phyloP scores from a whole-genome alignment of 2,888 invertebrate genomes.

The Meta bourneti region DNA sequence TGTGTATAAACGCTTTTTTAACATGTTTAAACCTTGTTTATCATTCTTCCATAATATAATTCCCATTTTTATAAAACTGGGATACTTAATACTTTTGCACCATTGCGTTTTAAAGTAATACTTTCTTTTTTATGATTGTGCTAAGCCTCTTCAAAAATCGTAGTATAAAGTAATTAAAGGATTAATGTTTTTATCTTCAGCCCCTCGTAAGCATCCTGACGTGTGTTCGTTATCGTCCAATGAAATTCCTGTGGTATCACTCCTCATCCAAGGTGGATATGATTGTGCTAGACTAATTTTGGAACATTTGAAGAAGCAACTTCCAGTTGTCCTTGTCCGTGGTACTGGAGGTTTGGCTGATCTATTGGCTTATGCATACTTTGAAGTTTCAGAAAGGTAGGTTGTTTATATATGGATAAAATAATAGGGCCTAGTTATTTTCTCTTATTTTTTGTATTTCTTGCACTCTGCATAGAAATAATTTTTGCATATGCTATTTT shows the following conservation, averaged over 20 bases:
- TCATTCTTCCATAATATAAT: too few species aligned
- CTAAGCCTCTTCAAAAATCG: too few species aligned
- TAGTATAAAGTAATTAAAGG: too few species aligned
- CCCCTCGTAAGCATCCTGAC: slow-evolving; percentile 62
- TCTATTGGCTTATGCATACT: slow-evolving; percentile 80
- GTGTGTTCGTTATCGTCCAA: slow-evolving; percentile 68
- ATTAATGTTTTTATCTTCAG: slow-evolving; percentile 1
- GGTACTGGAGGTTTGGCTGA: slow-evolving; percentile 81
- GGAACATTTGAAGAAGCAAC: slow-evolving; percentile 80
- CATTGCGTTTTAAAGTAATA: too few species aligned
- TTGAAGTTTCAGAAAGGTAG: slow-evolving; percentile 80
- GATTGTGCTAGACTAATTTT: slow-evolving; percentile 80
- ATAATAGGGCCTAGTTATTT: too few species aligned
- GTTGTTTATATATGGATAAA: background rate
- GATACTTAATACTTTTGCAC: too few species aligned
- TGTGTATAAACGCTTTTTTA: too few species aligned
- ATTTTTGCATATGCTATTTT: too few species aligned
- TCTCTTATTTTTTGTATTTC: background rate
- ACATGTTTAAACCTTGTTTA: too few species aligned
- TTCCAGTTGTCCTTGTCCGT: slow-evolving; percentile 81
- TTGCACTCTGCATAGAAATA: too few species aligned
- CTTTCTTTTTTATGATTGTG: too few species aligned
- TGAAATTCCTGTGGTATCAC: slow-evolving; percentile 80
- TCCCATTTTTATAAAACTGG: too few species aligned
- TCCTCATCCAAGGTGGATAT: slow-evolving; percentile 81